Percentiles rank a stretch among this genome's conserved stretches.
These are phyloP conservation scores for Phocoena sinus DNA, from an alignment of 2,113 vertebrate species.

Conservation along the genomic window DNA sequence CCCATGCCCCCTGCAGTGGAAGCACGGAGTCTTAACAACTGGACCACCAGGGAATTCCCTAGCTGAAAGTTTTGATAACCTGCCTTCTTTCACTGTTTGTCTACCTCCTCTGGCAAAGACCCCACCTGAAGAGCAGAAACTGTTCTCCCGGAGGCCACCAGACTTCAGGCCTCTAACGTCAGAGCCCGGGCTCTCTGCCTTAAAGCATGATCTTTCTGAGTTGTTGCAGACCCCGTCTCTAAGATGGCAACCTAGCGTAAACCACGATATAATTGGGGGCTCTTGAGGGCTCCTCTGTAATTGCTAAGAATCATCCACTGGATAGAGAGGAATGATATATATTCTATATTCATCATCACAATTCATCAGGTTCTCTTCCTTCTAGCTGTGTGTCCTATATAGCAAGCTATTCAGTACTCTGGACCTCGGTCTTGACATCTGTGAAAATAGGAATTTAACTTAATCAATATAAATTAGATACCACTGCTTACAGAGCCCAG, in stretches of 20 bases:
- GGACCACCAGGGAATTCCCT: too few species aligned
- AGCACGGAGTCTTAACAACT: too few species aligned
- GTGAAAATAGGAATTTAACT: not conserved
- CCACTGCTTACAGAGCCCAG: not conserved
- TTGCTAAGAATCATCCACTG: not conserved
- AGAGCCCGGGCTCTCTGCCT: not conserved
- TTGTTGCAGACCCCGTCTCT: not conserved
- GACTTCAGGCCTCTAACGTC: not conserved
- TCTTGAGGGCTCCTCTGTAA: not conserved
- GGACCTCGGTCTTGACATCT: not conserved
- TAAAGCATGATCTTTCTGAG: not conserved
- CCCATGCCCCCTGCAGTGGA: too few species aligned
- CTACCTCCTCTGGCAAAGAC: not conserved
- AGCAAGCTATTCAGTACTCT: not conserved
- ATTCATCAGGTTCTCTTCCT: not conserved
- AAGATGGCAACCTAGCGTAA: not conserved
- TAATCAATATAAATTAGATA: not conserved
- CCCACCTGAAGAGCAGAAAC: not conserved
- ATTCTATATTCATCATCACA: not conserved
- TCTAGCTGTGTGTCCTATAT: not conserved
- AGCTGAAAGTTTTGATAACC: not conserved
- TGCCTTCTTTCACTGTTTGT: not conserved
- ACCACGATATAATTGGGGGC: fast-evolving
- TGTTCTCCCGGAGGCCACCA: not conserved
- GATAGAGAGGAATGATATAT: not conserved